Conservation (phyloP, 30 jellyfish, hydroid and myxozoan species). For the Pseudorhiza aurosa region DNA sequence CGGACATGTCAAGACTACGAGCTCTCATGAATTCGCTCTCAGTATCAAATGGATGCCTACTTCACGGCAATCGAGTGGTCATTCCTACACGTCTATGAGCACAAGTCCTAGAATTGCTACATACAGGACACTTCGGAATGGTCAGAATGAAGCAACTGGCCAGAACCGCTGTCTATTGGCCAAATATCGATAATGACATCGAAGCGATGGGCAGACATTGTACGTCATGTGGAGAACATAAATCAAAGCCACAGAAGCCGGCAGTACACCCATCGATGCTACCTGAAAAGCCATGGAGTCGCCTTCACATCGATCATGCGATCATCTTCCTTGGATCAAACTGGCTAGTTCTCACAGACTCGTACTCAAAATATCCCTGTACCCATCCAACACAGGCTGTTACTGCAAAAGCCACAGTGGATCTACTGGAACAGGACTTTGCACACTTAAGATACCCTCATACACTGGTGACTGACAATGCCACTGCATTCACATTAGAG, state of each 20-base stretch:
- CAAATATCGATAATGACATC: slow-evolving; percentile 22
- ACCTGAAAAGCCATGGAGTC: slow-evolving; percentile 46
- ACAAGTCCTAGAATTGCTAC: slow-evolving; percentile 32
- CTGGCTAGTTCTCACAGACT: slow-evolving; percentile 40
- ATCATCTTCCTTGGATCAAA: slow-evolving; percentile 12
- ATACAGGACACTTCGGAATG: slow-evolving; percentile 62
- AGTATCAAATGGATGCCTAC: background rate
- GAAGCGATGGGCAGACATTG: background rate
- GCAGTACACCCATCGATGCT: slow-evolving; percentile 15
- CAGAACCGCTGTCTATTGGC: slow-evolving; percentile 63
- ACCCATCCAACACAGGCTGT: slow-evolving; percentile 5
- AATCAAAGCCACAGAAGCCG: slow-evolving; percentile 19
- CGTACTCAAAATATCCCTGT: slow-evolving; percentile 35
- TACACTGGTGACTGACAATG: slow-evolving; percentile 22
- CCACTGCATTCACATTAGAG: slow-evolving; percentile 8
- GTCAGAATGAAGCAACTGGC: slow-evolving; percentile 43
- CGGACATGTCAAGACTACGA: slow-evolving; percentile 20
- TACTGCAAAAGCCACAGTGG: slow-evolving; percentile 20
- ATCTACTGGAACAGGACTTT: slow-evolving; percentile 21
- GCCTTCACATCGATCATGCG: slow-evolving; percentile 40
- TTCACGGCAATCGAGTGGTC: slow-evolving; percentile 23
- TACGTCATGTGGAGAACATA: slow-evolving; percentile 37
- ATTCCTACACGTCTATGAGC: slow-evolving; percentile 17
- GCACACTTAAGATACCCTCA: slow-evolving; percentile 33
- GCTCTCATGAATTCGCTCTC: background rate